Conservation (phyloP, 2,888 invertebrate species). For the Cephus nigrinus region DNA sequence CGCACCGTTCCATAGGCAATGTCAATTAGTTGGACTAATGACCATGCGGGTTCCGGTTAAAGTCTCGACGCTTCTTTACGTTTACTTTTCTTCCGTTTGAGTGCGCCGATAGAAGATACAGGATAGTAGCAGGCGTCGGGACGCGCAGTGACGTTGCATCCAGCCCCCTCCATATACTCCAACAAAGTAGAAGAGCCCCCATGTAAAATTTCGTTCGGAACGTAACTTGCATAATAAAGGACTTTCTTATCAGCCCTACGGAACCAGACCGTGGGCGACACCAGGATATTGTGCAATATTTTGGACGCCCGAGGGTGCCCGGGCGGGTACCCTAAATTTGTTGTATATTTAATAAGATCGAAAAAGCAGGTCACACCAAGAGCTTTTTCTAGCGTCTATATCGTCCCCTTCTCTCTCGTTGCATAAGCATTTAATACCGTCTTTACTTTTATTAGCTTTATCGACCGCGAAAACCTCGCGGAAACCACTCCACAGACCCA, state of each 20-base stretch:
- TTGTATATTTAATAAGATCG: constrained; percentile 47
- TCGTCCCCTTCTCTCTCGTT: constrained; percentile 18
- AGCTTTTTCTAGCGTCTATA: constrained; percentile 4
- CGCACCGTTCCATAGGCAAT: not conserved
- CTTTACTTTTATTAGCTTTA: constrained; percentile 31
- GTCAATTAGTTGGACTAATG: not conserved
- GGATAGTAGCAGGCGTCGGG: not conserved
- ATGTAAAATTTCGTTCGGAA: not conserved
- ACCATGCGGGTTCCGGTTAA: not conserved
- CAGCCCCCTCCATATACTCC: not conserved
- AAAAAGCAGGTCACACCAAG: constrained; percentile 26
- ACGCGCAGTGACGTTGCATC: not conserved
- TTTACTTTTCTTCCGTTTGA: not conserved
- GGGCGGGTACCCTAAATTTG: not conserved
- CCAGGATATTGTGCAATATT: constrained; percentile 15
- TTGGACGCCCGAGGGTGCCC: constrained; percentile 16
- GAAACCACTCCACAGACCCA: not conserved
- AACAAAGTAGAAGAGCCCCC: not conserved
- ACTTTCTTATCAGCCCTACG: not conserved
- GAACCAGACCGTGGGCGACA: not conserved
- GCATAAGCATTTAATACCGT: constrained; percentile 38
- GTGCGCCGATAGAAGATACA: not conserved
- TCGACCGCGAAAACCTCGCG: constrained; percentile 29
- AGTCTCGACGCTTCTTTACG: not conserved
- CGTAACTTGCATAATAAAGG: not conserved